Evolutionary conservation across 2,113 vertebrate species (phyloP), one percentile per base, ranked within the genome.

Genomic region (Panthera leo): DNA sequence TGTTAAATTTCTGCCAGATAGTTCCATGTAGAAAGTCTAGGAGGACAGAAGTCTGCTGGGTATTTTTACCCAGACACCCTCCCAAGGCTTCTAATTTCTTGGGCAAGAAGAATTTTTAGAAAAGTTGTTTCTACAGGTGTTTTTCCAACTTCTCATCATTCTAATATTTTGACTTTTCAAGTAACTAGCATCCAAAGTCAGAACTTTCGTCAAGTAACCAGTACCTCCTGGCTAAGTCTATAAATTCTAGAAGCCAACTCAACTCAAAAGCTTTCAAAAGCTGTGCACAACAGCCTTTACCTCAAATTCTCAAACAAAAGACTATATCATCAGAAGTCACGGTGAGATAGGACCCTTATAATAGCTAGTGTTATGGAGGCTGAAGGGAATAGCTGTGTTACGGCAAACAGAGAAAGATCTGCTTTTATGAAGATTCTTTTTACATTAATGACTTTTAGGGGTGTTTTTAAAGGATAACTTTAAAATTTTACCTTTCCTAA

Each of bases 21-120:
- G 29, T 78, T 25, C 39, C 80, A 21, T 4, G 31, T 67, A 93
- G 89, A 80, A 85, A 85, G 29, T 84, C 78, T 25, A 87, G 31
- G 53, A 94, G 73, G 89, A 61, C n/a, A 96, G 14, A 61, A 51
- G 92, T 96, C 90, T 68, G 31, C 61, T 63, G 89, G 67, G 29
- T 92, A 94, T 93, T 90, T 97, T 95, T 84, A 97, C 16, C 51
- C 36, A 83, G 12, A 85, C 14, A 85, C 39, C 55, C 34, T 92
- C 15, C 88, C 2, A 18, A 78, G 96, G 88, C 63, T 58, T 80
- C 80, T 80, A 36, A 70, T 78, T 19, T 97, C 80, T 89, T 92
- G 97, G 76, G 7, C 48, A 93, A 97, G 42, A 45, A 87, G 42
- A 27, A 85, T 89, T 96, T 96, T 85, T 55, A 79, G 91, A 97